Conservation (phyloP, 1,140 invertebrate species). For the Atopsyche davidsoni region DNA sequence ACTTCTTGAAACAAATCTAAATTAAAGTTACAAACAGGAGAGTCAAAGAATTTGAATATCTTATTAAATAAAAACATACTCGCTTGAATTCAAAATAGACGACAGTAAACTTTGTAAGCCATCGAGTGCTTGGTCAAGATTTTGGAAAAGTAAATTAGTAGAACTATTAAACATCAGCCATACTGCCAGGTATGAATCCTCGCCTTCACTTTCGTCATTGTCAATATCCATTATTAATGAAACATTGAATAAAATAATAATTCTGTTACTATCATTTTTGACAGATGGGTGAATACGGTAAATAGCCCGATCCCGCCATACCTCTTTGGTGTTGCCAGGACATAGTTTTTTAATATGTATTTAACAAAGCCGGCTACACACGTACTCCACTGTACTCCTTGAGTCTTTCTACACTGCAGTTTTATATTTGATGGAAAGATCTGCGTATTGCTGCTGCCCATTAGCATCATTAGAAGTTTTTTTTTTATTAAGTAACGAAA, state of each 20-base stretch:
- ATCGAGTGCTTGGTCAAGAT: conserved; percentile 43
- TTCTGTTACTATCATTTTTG: neutral
- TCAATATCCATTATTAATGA: conserved; percentile 15
- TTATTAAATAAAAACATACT: conserved; percentile 31
- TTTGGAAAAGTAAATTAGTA: conserved; percentile 45
- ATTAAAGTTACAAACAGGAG: neutral
- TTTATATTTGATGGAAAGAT: too few species aligned
- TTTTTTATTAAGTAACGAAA: too few species aligned
- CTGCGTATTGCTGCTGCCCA: too few species aligned
- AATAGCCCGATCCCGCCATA: neutral
- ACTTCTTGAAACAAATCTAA: neutral
- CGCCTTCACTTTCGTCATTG: conserved; percentile 13
- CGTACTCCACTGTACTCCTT: too few species aligned
- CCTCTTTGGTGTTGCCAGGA: neutral
- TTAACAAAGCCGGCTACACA: too few species aligned
- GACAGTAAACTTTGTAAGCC: conserved; percentile 43
- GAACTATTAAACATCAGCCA: conserved; percentile 53
- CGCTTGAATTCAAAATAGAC: conserved; percentile 47
- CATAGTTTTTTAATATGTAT: too few species aligned
- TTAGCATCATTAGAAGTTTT: too few species aligned
- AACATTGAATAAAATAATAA: too few species aligned
- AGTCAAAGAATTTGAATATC: neutral
- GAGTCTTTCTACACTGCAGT: too few species aligned
- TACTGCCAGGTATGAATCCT: conserved; percentile 35
- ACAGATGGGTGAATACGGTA: neutral